Evolutionary conservation across 1,140 invertebrate genomes (phyloP), one percentile per base, ranked within the genome.

Genomic region (Colletes latitarsis): DNA sequence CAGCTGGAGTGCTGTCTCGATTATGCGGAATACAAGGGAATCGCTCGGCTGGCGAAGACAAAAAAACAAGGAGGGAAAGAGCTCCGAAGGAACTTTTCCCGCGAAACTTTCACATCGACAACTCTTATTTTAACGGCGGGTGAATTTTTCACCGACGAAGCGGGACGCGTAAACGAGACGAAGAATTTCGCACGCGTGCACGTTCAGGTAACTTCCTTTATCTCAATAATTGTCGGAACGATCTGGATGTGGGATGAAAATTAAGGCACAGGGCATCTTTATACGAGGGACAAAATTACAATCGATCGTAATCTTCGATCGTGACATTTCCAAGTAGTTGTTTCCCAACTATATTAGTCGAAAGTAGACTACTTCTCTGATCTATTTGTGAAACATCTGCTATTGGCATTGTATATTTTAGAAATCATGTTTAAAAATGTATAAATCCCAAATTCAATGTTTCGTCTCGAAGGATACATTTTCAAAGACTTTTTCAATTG

Each of bases 101-200:
- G 14, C 49, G 62, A 67, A 75, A 75, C 62, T 75, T 67, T 67
- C 39, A 43, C 46, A 75, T 75, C 73, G 73, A 49, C 73, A 75
- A 76, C 74, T 76, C 74, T 76, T 76, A 76, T 76, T 76, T 76
- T 76, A 67, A 76, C 74, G 41, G 52, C 19, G 39, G 74, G 74
- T 76, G 63, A 76, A 76, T 76, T 76, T 76, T 76, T 76, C 74
- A 75, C 58, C n/a, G n/a, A 3, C 19, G 15, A 5, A 21, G 46
- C 39, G n/a, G 46, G 6, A 15, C 9, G 62, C 21, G 4, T 21
- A 55, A 39, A 30, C 9, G 21, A 66, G 63, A 43, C 49, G 30
- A 30, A 57, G 73, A 76, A 76, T 76, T 76, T 67, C 49, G 52
- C 43, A 66, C 73, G 63, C 63, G 63, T 57, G 12, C 52, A 67